phyloP scores from a whole-genome alignment of 2,113 vertebrate species.

The Tauraco erythrolophus region DNA sequence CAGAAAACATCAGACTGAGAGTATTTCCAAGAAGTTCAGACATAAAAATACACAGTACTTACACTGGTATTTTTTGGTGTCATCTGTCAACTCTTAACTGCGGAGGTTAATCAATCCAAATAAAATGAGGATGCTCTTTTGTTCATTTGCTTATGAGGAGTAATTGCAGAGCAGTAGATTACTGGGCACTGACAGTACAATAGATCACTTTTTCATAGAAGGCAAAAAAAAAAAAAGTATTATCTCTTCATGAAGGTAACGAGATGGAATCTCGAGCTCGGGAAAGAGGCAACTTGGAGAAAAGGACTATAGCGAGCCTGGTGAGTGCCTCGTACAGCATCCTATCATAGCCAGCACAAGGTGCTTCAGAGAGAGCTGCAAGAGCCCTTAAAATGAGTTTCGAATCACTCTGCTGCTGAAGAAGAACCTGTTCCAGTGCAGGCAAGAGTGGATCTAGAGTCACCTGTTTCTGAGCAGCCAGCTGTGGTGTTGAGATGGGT shows the following conservation, averaged over 20 bases:
- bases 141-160: background rate
- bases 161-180: background rate
- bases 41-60: background rate
- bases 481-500: accelerated
- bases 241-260: background rate
- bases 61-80: background rate
- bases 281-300: background rate
- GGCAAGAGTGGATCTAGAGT: background rate
- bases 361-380: background rate
- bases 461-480: background rate
- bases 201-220: background rate
- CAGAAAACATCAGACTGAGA: background rate
- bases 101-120: constrained; percentile 19
- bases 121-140: background rate
- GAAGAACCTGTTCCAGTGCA: background rate
- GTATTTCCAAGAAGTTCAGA: background rate
- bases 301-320: background rate
- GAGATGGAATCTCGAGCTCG: background rate
- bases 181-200: background rate
- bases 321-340: background rate
- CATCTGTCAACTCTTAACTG: background rate
- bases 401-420: background rate
- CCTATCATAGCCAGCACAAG: background rate
- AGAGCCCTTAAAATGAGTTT: background rate
- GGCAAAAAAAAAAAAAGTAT: background rate